phyloP scores from a whole-genome alignment of 2,113 vertebrate genomes.

The Prunella fulvescens region DNA sequence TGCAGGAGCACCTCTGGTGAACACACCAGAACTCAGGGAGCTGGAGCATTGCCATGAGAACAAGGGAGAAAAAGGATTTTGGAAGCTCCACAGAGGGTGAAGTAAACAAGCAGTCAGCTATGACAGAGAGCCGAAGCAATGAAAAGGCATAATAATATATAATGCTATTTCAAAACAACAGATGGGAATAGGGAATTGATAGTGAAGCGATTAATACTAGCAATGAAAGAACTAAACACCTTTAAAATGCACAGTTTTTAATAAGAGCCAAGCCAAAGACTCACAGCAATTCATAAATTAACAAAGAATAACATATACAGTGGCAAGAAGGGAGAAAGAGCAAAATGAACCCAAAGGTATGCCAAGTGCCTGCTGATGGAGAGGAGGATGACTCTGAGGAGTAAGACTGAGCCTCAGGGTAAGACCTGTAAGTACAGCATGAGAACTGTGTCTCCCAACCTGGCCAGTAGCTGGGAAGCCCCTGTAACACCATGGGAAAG shows the following conservation, averaged over 20 bases:
- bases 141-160: conserved; percentile 67
- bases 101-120: conserved; percentile 70
- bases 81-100: conserved; percentile 53
- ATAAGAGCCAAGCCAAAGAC: conserved; percentile 56
- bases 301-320: conserved; percentile 30
- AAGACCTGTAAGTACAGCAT: neutral
- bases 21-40: neutral
- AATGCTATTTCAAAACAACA: conserved; percentile 69
- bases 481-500: neutral
- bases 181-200: conserved; percentile 71
- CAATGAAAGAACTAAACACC: conserved; percentile 67
- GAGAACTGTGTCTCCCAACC: neutral
- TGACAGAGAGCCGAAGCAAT: conserved; percentile 61
- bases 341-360: neutral
- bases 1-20: neutral
- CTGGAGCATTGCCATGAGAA: conserved; percentile 8
- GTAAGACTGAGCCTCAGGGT: neutral
- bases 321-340: conserved; percentile 7
- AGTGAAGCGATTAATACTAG: conserved; percentile 66
- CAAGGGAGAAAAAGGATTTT: conserved; percentile 25
- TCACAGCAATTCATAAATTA: conserved; percentile 68
- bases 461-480: neutral
- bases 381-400: neutral
- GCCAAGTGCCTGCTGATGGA: neutral
- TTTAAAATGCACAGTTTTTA: conserved; percentile 69